Evolutionary conservation across 2,888 invertebrate species (phyloP).

Genomic region (Anthophora plumipes): DNA sequence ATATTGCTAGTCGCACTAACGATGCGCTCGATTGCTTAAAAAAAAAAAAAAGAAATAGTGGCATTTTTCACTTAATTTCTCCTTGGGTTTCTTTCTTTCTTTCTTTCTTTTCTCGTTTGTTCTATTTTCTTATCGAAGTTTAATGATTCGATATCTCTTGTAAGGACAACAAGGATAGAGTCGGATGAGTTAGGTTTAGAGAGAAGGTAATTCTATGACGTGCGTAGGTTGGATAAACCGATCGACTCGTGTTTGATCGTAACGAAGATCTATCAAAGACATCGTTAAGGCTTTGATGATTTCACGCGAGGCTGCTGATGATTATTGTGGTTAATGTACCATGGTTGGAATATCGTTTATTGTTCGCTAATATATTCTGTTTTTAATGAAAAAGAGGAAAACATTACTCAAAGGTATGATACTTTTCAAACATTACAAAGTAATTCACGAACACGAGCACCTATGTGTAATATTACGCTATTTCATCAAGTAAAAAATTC

Average conservation of each 20-base stretch:
- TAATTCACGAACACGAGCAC: too few relatives aligned
- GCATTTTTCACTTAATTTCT: background rate
- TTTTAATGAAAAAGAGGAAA: too few relatives aligned
- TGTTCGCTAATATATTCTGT: background rate
- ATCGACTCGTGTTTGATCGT: background rate
- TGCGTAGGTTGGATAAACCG: background rate
- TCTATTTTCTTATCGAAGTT: background rate
- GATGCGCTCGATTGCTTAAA: slow-evolving; percentile 22
- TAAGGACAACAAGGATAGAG: background rate
- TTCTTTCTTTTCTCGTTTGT: background rate
- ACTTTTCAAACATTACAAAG: too few relatives aligned
- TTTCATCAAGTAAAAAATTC: too few relatives aligned
- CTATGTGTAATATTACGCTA: too few relatives aligned
- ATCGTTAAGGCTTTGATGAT: background rate
- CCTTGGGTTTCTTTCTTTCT: background rate
- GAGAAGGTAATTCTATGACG: background rate
- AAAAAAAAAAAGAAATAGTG: too few relatives aligned
- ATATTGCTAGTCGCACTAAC: background rate
- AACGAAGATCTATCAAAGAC: background rate
- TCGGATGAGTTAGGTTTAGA: background rate
- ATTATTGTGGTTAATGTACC: background rate
- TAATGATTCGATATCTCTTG: background rate
- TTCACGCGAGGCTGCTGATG: background rate
- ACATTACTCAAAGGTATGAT: too few relatives aligned
- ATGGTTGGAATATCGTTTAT: background rate